Base-by-base conservation (phyloP, 2,797 vertebrate species). In the Staurois parvus region DNA sequence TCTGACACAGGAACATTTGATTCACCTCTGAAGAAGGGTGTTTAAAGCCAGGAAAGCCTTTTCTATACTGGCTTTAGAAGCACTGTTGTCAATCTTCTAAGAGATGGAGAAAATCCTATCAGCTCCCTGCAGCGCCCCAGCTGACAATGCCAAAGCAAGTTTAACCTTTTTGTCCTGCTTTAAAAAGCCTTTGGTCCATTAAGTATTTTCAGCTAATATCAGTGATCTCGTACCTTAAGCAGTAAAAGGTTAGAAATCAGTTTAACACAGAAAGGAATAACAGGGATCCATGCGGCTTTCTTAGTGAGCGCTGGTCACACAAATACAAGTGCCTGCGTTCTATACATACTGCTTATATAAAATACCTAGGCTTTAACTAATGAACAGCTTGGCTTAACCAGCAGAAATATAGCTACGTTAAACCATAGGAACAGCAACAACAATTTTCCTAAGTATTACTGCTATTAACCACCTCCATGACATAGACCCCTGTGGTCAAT, bases 91-190 rank as follows among this genome's bases (percentile, higher is more conserved):
- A 88, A 90, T 88, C 84, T 89, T 89, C 74, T 48, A 72, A 84
- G 72, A 88, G 83, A 85, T 86, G 86, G 85, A 89, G 83, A 91
- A 91, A 93, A 90, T 89, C 88, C 10, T 89, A 87, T 89, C 77
- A 87, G 83, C 91, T 92, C 85, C 88, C 72, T 26, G 30, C 70
- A 89, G 84, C 86, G 88, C 84, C 79, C 48, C 88, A 91, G 86
- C 82, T 89, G 90, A 91, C 84, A 91, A 83, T 79, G 42, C 81
- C 91, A 81, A 84, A 87, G 62, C 67, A 76, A 87, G 85, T 84
- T 88, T 91, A 89, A 88, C 79, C 88, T 89, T 85, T 79, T 76
- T 76, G 87, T 87, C 64, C 30, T 87, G 42, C 87, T 85, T 87
- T 88, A 76, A 88, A 72, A 72, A 73, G 87, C 67, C 81, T 79